Percentiles rank a stretch among this genome's conserved stretches.
phyloP scores from a whole-genome alignment of 2,888 invertebrate genomes.

The Thera obeliscata region DNA sequence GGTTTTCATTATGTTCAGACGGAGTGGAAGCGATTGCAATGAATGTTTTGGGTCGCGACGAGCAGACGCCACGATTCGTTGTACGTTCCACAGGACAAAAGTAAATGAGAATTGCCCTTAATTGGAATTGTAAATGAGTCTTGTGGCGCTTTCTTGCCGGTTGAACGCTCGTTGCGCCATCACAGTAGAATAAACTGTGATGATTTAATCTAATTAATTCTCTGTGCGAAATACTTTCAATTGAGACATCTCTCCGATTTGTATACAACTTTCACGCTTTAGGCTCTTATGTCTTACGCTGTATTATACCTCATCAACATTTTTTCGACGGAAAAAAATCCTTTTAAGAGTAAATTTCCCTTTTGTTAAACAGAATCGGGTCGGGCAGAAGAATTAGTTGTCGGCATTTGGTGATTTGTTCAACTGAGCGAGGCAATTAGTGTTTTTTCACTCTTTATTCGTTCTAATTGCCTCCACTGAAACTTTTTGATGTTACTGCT shows the following conservation, averaged over 20 bases:
- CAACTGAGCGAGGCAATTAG: conserved; percentile 41
- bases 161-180: conserved; percentile 72
- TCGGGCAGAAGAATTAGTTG: conserved; percentile 48
- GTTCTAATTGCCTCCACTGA: conserved; percentile 30
- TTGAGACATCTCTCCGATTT: conserved; percentile 63
- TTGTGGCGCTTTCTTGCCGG: conserved; percentile 78
- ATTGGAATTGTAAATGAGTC: conserved; percentile 83
- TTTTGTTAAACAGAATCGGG: conserved; percentile 47
- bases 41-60: conserved; percentile 51
- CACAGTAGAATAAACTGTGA: conserved; percentile 80
- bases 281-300: conserved; percentile 52
- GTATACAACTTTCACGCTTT: conserved; percentile 55
- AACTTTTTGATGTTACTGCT: conserved; percentile 8
- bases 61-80: conserved; percentile 60
- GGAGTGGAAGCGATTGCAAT: conserved; percentile 45
- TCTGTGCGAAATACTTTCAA: conserved; percentile 59
- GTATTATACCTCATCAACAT: conserved; percentile 48
- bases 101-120: conserved; percentile 81
- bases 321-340: conserved; percentile 46
- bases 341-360: conserved; percentile 53
- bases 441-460: conserved; percentile 39
- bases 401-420: conserved; percentile 44
- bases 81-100: conserved; percentile 74
- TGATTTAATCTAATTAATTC: conserved; percentile 82
- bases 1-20: conserved; percentile 38